Base-by-base conservation (phyloP, 2,888 invertebrate genomes). In the Laspeyria flexula region DNA sequence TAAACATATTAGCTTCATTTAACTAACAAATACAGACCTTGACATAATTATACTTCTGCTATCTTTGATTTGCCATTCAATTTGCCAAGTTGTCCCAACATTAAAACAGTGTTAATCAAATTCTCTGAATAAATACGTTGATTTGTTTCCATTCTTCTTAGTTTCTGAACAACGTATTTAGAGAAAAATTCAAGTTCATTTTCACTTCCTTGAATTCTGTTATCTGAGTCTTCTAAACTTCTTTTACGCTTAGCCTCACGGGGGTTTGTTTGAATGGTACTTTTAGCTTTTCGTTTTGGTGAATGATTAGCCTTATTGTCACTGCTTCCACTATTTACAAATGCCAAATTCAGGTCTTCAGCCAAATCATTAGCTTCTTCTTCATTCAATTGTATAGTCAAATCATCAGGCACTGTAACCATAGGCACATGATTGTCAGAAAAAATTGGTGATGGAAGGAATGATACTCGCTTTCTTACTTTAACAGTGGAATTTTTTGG, bases 81-180 rank as follows among this genome's bases (percentile, higher is more conserved):
- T 75, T 86, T 83, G 6, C 85, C 84, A 10, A 92, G 79, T 69
- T 92, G 92, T 30, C 92, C 92, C 15, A 92, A 63, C 92, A 92
- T 92, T 2, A 92, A 81, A 1, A 90, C 90, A 46, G 92, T 91
- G 52, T 92, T 91, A n/a, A 92, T 91, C 70, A 92, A 77, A 65
- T 92, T 92, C 67, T 92, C 92, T 10, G 92, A 90, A 69, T 91
- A 92, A 61, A 92, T 92, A 44, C 92, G 86, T 55, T 92, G 92
- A 61, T 91, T 90, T 4, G 90, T 91, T 69, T 91, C 92, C 92
- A 92, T 92, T 77, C 71, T 82, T 64, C 91, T 81, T 34, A 92
- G 68, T 61, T 92, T 92, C 65, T 92, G 92, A 0, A 90, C 91
- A 44, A 92, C 82, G 83, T 91, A 92, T 61, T 92, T 92, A 0